These are phyloP conservation scores for Orthosia incerta DNA, from an alignment of 2,888 invertebrate genomes.

Conservation along the genomic window DNA sequence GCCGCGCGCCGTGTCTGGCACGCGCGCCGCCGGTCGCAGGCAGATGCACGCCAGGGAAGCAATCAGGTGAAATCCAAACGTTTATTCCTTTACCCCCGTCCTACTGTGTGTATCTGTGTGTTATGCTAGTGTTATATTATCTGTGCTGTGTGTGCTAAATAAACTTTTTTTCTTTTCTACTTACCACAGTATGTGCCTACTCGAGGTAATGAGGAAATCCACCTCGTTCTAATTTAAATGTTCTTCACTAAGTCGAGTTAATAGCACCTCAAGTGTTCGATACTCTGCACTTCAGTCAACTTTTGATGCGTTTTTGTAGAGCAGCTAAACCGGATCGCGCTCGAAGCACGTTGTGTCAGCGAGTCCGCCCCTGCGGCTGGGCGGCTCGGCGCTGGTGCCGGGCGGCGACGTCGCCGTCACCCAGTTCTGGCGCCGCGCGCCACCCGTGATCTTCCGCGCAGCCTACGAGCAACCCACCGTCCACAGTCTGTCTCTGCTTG, in stretches of 20 bases:
- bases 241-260: neutral
- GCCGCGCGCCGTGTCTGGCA: constrained; percentile 57
- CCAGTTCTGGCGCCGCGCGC: constrained; percentile 40
- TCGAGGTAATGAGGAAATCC: no score
- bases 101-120: no score
- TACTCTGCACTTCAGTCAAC: neutral
- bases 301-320: neutral
- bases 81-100: neutral
- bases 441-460: constrained; percentile 19
- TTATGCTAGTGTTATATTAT: no score
- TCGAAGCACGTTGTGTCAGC: neutral
- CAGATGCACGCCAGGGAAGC: constrained; percentile 45
- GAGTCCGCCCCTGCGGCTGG: constrained; percentile 47
- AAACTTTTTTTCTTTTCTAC: neutral
- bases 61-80: constrained; percentile 19
- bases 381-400: constrained; percentile 48
- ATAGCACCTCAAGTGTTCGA: neutral
- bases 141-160: no score
- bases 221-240: neutral
- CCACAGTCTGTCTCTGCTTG: constrained; percentile 3
- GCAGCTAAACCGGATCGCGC: neutral
- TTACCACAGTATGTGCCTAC: no score
- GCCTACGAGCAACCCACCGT: neutral
- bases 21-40: constrained; percentile 49
- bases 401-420: constrained; percentile 62